Conservation (phyloP, 2,113 vertebrate species). For the Pterocles orientalis region DNA sequence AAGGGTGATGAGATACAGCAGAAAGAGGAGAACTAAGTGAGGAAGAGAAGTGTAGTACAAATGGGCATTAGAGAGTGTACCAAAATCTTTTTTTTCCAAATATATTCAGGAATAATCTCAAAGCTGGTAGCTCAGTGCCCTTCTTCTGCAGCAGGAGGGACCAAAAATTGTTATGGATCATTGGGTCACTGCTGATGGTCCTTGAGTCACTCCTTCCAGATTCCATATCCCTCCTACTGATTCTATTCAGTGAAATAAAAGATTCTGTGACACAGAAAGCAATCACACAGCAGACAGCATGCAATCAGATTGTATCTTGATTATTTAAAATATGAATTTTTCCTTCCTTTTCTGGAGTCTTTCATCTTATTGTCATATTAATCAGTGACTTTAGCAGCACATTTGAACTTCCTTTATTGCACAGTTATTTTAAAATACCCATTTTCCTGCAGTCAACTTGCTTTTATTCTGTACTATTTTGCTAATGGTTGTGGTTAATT, state of each 20-base stretch:
- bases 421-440: not conserved
- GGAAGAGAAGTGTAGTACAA: not conserved
- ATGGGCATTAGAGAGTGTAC: not conserved
- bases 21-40: not conserved
- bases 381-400: not conserved
- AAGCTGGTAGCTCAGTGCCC: not conserved
- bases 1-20: not conserved
- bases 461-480: conserved; percentile 2
- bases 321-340: not conserved
- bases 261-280: not conserved
- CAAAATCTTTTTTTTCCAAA: not conserved
- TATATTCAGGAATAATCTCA: not conserved
- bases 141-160: not conserved
- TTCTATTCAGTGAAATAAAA: not conserved
- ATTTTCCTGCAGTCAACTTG: not conserved
- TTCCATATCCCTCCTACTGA: not conserved
- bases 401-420: not conserved
- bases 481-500: not conserved
- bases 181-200: not conserved
- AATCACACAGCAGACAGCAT: not conserved
- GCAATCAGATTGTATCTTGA: not conserved
- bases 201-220: not conserved
- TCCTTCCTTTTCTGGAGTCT: not conserved
- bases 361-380: not conserved
- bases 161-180: not conserved